phyloP scores from a whole-genome alignment of 37 sponge, comb jelly and placozoan genomes.

The Beroe forskalii region DNA sequence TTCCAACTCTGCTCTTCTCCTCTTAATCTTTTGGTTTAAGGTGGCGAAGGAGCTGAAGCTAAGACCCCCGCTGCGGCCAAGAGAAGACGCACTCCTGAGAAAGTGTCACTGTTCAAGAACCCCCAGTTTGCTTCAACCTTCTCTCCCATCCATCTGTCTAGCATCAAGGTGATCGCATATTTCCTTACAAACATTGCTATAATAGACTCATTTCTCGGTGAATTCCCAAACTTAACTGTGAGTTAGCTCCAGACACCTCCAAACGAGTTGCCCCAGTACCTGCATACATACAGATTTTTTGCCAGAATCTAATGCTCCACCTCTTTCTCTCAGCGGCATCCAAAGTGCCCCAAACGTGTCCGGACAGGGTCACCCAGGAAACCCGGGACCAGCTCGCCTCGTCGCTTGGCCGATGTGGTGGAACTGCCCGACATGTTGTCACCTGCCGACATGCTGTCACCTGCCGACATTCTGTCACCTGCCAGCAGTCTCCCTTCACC shows the following conservation, averaged over 20 bases:
- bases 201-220: too few species aligned
- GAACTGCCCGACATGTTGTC: background rate
- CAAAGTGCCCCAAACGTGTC: background rate
- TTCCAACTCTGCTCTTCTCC: too few species aligned
- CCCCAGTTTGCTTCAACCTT: constrained; percentile 46
- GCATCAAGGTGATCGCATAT: background rate
- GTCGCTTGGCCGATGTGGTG: background rate
- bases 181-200: background rate
- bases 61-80: background rate
- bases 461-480: background rate
- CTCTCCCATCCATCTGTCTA: constrained; percentile 31
- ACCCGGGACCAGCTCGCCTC: background rate
- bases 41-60: background rate
- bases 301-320: too few species aligned
- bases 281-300: too few species aligned
- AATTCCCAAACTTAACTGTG: too few species aligned
- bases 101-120: background rate
- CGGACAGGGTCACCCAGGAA: background rate
- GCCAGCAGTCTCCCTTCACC: background rate
- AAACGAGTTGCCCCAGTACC: too few species aligned
- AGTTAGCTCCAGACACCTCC: too few species aligned
- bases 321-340: constrained; percentile 52
- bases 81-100: constrained; percentile 36
- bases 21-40: too few species aligned
- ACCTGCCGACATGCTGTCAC: background rate